Evolutionary conservation across 2,113 vertebrate genomes (phyloP).

Genomic region (Odobenus rosmarus): DNA sequence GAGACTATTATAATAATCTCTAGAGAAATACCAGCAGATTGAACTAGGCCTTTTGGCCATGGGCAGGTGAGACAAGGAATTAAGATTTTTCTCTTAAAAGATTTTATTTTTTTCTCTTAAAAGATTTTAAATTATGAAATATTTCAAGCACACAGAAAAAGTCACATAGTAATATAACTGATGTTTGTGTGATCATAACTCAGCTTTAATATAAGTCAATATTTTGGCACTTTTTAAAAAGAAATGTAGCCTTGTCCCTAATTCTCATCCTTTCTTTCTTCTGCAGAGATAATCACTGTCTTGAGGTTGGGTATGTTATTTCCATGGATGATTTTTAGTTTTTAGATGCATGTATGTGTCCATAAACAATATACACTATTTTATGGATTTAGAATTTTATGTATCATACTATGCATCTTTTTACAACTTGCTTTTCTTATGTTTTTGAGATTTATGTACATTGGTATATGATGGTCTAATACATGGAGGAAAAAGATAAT

Average conservation of each 20-base stretch:
- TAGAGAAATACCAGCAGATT: background rate
- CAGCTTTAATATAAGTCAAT: background rate
- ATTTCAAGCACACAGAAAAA: background rate
- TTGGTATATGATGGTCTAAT: background rate
- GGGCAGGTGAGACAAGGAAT: background rate
- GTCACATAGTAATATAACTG: background rate
- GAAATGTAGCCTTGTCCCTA: background rate
- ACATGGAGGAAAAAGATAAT: background rate
- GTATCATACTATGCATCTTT: background rate
- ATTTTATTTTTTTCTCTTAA: background rate
- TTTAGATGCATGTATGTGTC: background rate
- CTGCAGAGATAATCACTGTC: background rate
- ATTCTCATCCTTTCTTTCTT: background rate
- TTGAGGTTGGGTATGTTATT: background rate
- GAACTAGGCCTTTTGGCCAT: background rate
- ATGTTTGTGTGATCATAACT: background rate
- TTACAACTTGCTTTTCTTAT: background rate
- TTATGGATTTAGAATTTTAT: background rate
- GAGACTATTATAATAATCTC: background rate
- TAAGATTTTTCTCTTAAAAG: background rate
- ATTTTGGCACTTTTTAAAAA: background rate
- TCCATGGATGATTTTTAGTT: background rate
- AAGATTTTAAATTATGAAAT: background rate
- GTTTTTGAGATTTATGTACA: background rate
- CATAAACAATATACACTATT: background rate